Percentiles rank a stretch among this genome's conserved stretches.
Conservation (phyloP, 1,140 invertebrate genomes). For the Tetramorium alpestre region DNA sequence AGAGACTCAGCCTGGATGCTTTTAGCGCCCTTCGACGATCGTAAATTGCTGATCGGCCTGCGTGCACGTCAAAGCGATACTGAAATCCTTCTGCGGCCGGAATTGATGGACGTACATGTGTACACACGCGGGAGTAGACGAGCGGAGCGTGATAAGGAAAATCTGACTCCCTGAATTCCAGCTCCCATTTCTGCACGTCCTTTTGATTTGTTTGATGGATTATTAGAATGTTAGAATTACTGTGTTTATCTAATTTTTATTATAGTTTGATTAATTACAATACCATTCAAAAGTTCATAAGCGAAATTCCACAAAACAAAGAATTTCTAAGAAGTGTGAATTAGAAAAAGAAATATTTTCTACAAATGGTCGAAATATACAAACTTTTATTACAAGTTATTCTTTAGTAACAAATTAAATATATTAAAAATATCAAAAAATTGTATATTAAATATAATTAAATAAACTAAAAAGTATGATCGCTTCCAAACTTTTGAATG, state of each 20-base stretch:
- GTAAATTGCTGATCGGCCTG: constrained; percentile 72
- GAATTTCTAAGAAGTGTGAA: no score
- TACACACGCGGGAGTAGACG: neutral
- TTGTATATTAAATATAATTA: no score
- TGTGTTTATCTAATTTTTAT: neutral
- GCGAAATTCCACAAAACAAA: no score
- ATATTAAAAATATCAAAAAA: no score
- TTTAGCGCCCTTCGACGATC: constrained; percentile 75
- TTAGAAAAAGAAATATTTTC: no score
- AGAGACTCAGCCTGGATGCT: constrained; percentile 36
- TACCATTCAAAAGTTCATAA: no score
- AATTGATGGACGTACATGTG: constrained; percentile 17
- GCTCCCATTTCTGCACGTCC: neutral
- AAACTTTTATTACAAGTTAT: no score
- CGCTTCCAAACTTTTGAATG: no score
- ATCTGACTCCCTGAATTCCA: constrained; percentile 3
- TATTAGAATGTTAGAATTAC: neutral
- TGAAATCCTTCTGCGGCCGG: constrained; percentile 7
- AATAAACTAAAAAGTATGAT: no score
- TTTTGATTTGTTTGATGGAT: neutral
- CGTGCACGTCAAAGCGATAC: constrained; percentile 40
- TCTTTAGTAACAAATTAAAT: no score
- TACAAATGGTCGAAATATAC: no score
- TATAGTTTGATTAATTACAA: neutral
- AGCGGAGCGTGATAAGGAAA: neutral